Base-by-base conservation (phyloP, 2,113 vertebrate species). In the Gambusia holbrooki region DNA sequence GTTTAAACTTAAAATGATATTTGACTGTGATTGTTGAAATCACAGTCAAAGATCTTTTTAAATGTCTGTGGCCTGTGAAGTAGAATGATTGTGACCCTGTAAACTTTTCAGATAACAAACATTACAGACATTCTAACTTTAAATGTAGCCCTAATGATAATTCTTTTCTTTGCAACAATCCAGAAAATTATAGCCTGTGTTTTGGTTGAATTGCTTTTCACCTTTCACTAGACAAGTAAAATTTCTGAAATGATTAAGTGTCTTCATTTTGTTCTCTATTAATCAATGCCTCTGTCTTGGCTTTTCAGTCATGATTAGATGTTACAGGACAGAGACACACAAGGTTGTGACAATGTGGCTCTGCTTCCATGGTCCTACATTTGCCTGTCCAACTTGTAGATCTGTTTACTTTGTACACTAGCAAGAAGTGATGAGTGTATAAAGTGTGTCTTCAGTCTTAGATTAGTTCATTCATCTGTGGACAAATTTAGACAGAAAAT, bases 1-100 rank as follows among this genome's bases (percentile, higher is more conserved):
- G 66, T 63, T 27, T 45, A 68, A 71, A 69, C 63, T 88, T 84
- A 73, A 85, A 81, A 80, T 68, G 62, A 82, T 58, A 74, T 40
- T 40, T 74, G 42, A 74, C 69, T 69, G 69, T 61, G 54, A 22
- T 30, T 61, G 19, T 40, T 42, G 67, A 77, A 71, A 82, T n/a
- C 35, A 33, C 5, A 35, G 8, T 35, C 35, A 37, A 37, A 37
- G 9, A 37, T 37, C 2, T 37, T 37, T 35, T 35, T 35, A 35
- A 35, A 8, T 66, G 70, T 58, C 51, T 32, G n/a, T 42, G 17
- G 42, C 14, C 19, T n/a, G 30, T 35, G 37, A 35, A 51, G 71
- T 63, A 35, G 54, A 14, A 9, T 35, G 30, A 27, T 37, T 5
- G 54, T 58, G 28, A 37, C 37, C 62, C 51, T 79, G 58, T 65